phyloP scores from a whole-genome alignment of 2,797 vertebrate genomes.

The Acrossocheilus wenchowensis region DNA sequence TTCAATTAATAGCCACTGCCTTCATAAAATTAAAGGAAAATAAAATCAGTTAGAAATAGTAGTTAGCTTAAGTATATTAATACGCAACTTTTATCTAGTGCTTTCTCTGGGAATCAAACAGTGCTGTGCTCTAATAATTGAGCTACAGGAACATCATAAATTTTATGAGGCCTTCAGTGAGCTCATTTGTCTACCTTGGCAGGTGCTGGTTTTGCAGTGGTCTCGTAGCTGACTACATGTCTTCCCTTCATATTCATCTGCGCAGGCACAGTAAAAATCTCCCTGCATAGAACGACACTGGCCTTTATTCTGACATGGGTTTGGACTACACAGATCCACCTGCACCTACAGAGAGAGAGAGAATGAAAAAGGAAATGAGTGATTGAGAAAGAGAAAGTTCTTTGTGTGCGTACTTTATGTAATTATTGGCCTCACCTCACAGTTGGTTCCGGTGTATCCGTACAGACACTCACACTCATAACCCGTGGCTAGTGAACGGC shows the following conservation, averaged over 20 bases:
- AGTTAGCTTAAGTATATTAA: background rate
- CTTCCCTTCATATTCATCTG: slow-evolving; percentile 88
- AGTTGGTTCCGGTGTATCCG: slow-evolving; percentile 84
- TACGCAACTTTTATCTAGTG: background rate
- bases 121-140: background rate
- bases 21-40: no score
- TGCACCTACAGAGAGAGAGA: slow-evolving; percentile 75
- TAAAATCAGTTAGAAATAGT: background rate
- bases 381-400: background rate
- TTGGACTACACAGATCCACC: slow-evolving; percentile 85
- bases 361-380: background rate
- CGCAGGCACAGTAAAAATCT: slow-evolving; percentile 91
- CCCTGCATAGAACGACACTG: slow-evolving; percentile 83
- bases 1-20: no score
- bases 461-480: slow-evolving; percentile 86
- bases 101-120: background rate
- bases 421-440: slow-evolving; percentile 83
- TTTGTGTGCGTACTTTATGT: background rate
- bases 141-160: background rate
- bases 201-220: slow-evolving; percentile 89
- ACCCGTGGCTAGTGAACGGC: slow-evolving; percentile 77
- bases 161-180: background rate
- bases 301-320: slow-evolving; percentile 89
- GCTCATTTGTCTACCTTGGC: slow-evolving; percentile 79
- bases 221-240: slow-evolving; percentile 91